Evolutionary conservation across 35 echinoderm and acorn worm genomes (phyloP), one percentile per base, ranked within the genome.

Genomic region (Lytechinus pictus): DNA sequence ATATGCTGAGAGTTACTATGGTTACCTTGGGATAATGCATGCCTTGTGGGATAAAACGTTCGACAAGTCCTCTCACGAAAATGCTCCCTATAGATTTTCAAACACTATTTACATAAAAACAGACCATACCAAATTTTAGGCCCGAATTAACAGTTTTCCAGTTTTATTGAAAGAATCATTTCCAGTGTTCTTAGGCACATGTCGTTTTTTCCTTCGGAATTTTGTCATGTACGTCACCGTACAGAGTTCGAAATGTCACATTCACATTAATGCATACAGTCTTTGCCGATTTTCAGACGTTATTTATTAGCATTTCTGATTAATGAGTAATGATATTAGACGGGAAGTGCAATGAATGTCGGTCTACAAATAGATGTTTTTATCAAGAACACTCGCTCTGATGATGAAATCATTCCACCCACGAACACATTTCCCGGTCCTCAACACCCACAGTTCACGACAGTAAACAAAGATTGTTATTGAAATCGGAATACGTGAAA

Each of bases 291-390:
- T 79, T 79, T 14, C 66, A 79, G 66, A 79, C 66, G 66, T n/a
- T n/a, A 79, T 79, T 16, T 79, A 79, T 79, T 79, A 79, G 66
- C 66, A 79, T 79, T 79, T 79, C 19, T 79, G 66, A 79, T 79
- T n/a, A n/a, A 79, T 79, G 66, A 79, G 19, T 79, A 79, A 79
- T 79, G 66, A 14, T 79, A 79, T 79, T 24, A 24, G 66, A 79
- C 19, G 66, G 66, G 66, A 79, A 79, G 66, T 79, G 66, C 19
- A 79, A 79, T 24, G 66, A 79, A 79, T 79, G 66, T 58, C 8
- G 66, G 66, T 79, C 66, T 24, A 4, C 19, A 79, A 79, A 79
- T 79, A 79, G 66, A 79, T 79, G 66, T 24, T 24, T 58, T 79
- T 79, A 79, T 79, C 19, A 79, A 79, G 12, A 79, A 79, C 66